Conservation (phyloP, 2,888 invertebrate genomes). For the Lydus trimaculatus region DNA sequence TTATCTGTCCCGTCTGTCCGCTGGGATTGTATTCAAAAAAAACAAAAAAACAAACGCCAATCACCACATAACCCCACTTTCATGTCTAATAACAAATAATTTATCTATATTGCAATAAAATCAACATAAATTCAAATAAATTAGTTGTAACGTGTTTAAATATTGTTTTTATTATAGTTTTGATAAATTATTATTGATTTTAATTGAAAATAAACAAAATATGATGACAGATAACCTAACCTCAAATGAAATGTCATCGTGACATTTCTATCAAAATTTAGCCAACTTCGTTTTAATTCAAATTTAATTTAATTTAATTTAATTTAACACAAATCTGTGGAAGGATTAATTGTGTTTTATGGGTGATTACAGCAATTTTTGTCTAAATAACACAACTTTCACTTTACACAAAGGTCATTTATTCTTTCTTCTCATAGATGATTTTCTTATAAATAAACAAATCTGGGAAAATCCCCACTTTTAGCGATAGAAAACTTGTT, state of each 20-base stretch:
- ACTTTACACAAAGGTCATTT: neutral
- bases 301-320: neutral
- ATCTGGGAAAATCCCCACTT: neutral
- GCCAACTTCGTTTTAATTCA: neutral
- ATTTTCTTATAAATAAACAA: neutral
- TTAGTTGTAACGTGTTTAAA: too few species aligned
- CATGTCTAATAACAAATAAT: neutral
- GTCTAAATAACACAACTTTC: neutral
- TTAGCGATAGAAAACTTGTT: neutral
- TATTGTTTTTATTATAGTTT: too few species aligned
- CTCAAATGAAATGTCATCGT: neutral
- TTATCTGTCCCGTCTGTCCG: conserved; percentile 37
- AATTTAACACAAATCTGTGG: neutral
- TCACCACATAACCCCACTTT: neutral
- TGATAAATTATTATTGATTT: neutral
- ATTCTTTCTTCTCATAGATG: neutral
- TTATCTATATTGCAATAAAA: too few species aligned
- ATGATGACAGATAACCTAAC: neutral
- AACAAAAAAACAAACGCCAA: neutral
- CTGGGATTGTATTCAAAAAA: conserved; percentile 22
- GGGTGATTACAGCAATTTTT: neutral
- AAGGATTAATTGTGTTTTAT: neutral
- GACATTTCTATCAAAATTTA: neutral
- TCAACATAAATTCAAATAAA: too few species aligned
- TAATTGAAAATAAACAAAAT: neutral